phyloP scores from a whole-genome alignment of 30 jellyfish, hydroid and myxozoan genomes.

The Morbakka virulenta region DNA sequence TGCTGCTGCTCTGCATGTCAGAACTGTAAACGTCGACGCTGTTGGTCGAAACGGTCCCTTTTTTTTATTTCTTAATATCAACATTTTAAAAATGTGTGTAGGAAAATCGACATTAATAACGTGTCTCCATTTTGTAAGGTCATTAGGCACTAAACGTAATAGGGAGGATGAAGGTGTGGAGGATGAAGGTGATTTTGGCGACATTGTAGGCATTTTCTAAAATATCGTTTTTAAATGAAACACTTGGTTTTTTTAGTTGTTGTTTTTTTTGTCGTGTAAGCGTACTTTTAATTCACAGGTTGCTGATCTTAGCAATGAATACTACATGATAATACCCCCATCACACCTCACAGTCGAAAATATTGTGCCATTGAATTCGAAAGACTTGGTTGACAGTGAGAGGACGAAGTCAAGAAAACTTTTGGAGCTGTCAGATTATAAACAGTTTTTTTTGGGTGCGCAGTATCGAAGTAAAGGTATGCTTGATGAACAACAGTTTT shows the following conservation, averaged over 20 bases:
- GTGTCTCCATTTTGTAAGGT: too few species aligned
- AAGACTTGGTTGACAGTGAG: not conserved
- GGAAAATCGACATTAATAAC: too few species aligned
- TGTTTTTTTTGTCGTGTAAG: not conserved
- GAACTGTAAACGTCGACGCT: too few species aligned
- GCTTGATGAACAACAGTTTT: too few species aligned
- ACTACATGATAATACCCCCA: constrained; percentile 58
- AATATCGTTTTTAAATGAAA: not conserved
- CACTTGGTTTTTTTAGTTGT: not conserved
- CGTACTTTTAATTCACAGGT: not conserved
- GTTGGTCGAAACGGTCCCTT: too few species aligned
- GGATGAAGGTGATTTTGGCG: too few species aligned
- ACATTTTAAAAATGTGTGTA: too few species aligned
- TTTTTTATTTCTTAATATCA: too few species aligned
- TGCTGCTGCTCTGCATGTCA: too few species aligned
- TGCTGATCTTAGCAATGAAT: constrained; percentile 56
- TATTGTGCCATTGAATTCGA: constrained; percentile 27
- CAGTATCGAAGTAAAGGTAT: constrained; percentile 51
- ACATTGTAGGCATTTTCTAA: too few species aligned
- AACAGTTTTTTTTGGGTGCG: constrained; percentile 38
- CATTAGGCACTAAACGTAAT: too few species aligned
- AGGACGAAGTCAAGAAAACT: not conserved
- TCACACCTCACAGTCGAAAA: constrained; percentile 24
- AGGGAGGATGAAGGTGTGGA: too few species aligned
- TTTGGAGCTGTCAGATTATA: constrained; percentile 12